Evolutionary conservation across 2,888 invertebrate species (phyloP).

Genomic region (Caenorhabditis japonica): DNA sequence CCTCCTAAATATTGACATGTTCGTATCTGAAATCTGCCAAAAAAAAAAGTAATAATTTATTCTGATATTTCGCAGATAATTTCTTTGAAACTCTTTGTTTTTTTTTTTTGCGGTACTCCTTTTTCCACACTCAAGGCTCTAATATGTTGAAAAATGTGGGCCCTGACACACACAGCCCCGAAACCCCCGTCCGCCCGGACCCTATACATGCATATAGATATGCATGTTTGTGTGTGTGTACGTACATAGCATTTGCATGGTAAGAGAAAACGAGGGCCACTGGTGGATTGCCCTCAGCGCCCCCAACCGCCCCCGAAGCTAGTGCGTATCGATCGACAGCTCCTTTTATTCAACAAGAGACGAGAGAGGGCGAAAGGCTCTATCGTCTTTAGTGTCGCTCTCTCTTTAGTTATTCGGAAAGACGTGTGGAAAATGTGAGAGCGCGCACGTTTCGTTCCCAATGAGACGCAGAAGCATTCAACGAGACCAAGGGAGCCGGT

Average conservation of each 20-base stretch:
- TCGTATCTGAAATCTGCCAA: too few relatives aligned
- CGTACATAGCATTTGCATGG: slow-evolving; percentile 53
- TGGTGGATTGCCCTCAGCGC: slow-evolving; percentile 49
- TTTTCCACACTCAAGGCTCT: slow-evolving; percentile 22
- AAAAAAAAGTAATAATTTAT: too few relatives aligned
- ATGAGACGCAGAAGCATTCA: slow-evolving; percentile 2
- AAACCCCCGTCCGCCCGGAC: slow-evolving; percentile 29
- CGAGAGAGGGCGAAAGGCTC: slow-evolving; percentile 10
- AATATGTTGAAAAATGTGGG: slow-evolving; percentile 47
- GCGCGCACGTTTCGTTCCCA: slow-evolving; percentile 4
- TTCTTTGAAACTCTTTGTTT: too few relatives aligned
- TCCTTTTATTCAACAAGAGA: background rate
- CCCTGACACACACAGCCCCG: slow-evolving; percentile 45
- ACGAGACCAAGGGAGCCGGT: slow-evolving; percentile 17
- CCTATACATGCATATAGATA: slow-evolving; percentile 21
- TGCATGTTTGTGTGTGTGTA: slow-evolving; percentile 21
- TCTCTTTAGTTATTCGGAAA: too few relatives aligned
- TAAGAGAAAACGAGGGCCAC: slow-evolving; percentile 38
- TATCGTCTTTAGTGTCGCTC: too few relatives aligned
- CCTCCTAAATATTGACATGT: too few relatives aligned
- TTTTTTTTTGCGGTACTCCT: slow-evolving; percentile 3
- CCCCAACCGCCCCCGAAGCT: slow-evolving; percentile 7
- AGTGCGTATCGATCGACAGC: slow-evolving; percentile 39
- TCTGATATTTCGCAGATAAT: too few relatives aligned
- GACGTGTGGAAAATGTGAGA: too few relatives aligned